Evolutionary conservation across 1,140 invertebrate species (phyloP).

Genomic region (Sitobion miscanthi): DNA sequence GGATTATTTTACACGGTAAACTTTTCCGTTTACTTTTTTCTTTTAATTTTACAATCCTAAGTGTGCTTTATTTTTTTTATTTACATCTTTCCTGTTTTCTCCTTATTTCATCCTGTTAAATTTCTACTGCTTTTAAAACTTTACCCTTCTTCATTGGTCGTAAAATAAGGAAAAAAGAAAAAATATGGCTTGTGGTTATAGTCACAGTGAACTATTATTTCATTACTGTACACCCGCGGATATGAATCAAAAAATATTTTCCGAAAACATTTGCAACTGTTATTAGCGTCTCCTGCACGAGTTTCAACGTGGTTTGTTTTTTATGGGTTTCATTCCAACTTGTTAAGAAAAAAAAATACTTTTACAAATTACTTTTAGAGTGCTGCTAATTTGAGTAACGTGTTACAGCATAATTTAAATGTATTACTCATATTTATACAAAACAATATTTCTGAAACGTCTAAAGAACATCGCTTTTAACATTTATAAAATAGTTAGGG

Average conservation of each 20-base stretch:
- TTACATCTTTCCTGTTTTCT: not conserved
- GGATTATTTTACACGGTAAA: slow-evolving; percentile 38
- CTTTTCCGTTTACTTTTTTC: slow-evolving; percentile 20
- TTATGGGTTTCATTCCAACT: not conserved
- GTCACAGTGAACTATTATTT: not conserved
- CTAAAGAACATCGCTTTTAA: not conserved
- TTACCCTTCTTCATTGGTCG: not conserved
- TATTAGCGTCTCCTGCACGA: slow-evolving; percentile 7
- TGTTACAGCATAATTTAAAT: slow-evolving; percentile 35
- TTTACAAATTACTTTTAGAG: slow-evolving; percentile 47
- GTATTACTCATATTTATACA: not conserved
- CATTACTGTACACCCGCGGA: not conserved
- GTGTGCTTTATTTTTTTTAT: not conserved
- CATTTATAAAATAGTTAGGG: not conserved
- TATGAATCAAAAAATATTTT: slow-evolving; percentile 27
- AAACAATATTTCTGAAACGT: not conserved
- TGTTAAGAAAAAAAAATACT: not conserved
- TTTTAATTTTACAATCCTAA: not conserved
- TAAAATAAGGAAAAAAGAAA: not conserved
- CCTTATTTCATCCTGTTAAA: not conserved
- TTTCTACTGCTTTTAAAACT: not conserved
- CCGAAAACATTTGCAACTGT: not conserved
- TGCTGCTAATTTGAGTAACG: slow-evolving; percentile 39
- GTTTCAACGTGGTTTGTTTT: slow-evolving; percentile 23
- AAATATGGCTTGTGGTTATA: slow-evolving; percentile 20